These are phyloP conservation scores for Melopsittacus undulatus DNA, from an alignment of 2,797 vertebrate species.

Conservation along the genomic window DNA sequence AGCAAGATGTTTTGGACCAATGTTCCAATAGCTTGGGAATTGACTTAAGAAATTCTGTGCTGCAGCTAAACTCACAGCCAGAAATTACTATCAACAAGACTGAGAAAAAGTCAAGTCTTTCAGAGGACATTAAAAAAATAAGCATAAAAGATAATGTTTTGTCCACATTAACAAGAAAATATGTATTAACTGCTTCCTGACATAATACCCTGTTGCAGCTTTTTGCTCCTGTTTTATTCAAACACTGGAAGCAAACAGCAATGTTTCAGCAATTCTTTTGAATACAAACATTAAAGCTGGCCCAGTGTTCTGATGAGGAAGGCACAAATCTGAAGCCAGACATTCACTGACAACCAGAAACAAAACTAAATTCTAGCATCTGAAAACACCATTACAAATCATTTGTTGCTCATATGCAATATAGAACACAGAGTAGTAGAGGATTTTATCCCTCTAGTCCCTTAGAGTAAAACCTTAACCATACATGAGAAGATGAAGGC, in stretches of 20 bases:
- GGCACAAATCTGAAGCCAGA: background rate
- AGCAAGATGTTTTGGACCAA: background rate
- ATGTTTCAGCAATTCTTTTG: background rate
- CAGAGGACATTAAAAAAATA: background rate
- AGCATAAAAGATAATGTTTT: background rate
- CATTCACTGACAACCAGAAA: background rate
- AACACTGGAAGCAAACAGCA: accelerated
- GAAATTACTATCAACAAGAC: background rate
- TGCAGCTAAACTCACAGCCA: background rate
- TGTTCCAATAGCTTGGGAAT: background rate
- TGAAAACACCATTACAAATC: background rate
- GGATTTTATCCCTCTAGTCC: background rate
- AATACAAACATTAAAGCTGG: background rate
- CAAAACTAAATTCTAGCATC: background rate
- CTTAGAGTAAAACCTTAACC: background rate
- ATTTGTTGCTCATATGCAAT: background rate
- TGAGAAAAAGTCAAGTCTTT: background rate
- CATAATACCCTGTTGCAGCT: background rate
- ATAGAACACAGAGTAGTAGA: background rate
- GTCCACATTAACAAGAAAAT: background rate
- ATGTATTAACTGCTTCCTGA: background rate
- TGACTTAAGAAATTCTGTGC: background rate
- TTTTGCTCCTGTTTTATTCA: background rate
- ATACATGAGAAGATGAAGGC: background rate
- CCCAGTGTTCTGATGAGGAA: background rate